Evolutionary conservation across 2,888 invertebrate genomes (phyloP).

Genomic region (Conomelus anceps): DNA sequence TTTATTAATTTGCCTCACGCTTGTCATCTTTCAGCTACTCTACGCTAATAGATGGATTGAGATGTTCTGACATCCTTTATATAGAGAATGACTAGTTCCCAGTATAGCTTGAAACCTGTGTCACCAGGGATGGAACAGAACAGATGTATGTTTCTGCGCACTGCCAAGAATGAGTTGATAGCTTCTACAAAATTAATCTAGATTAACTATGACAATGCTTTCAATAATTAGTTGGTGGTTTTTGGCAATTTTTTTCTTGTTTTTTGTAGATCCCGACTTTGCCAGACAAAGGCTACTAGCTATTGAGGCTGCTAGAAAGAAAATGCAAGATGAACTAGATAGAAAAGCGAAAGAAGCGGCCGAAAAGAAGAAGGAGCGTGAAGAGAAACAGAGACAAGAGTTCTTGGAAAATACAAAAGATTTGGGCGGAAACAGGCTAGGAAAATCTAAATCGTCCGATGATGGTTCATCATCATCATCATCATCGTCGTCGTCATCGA

Average conservation of each 20-base stretch:
- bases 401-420: conserved; percentile 32
- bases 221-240: too few relatives aligned
- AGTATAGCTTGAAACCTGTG: too few relatives aligned
- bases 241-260: too few relatives aligned
- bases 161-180: too few relatives aligned
- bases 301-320: conserved; percentile 41
- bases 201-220: background rate
- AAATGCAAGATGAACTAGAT: conserved; percentile 44
- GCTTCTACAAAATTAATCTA: too few relatives aligned
- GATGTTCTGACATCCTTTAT: too few relatives aligned
- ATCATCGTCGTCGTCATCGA: background rate
- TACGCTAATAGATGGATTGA: too few relatives aligned
- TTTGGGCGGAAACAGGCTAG: conserved; percentile 32
- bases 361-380: conserved; percentile 41
- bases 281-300: conserved; percentile 39
- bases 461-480: conserved; percentile 7
- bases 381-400: conserved; percentile 39
- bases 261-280: conserved; percentile 44
- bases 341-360: conserved; percentile 39
- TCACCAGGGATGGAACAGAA: too few relatives aligned
- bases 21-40: too few relatives aligned
- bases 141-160: too few relatives aligned
- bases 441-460: conserved; percentile 29
- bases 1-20: too few relatives aligned
- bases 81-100: too few relatives aligned